Percentiles rank a stretch among this genome's conserved stretches.
Evolutionary conservation across 2,888 invertebrate genomes (phyloP).

Genomic region (Conistra vaccinii): DNA sequence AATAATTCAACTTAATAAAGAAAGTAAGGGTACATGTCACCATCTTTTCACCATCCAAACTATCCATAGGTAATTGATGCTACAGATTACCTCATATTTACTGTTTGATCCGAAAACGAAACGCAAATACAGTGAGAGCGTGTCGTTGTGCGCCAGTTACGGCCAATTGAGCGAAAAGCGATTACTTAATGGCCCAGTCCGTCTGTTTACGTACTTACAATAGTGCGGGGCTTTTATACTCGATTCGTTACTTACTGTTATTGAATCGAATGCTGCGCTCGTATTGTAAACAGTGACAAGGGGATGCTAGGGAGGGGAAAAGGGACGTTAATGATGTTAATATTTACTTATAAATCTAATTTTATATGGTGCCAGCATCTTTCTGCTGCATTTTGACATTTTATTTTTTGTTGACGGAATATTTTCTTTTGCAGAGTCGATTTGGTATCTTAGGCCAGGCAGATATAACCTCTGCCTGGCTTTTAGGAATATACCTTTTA

Average conservation of each 20-base stretch:
- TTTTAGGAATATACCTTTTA: not conserved
- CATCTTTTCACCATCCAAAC: slow-evolving; percentile 4
- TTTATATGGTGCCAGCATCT: slow-evolving; percentile 4
- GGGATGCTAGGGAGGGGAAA: slow-evolving; percentile 11
- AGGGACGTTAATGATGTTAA: slow-evolving; percentile 17
- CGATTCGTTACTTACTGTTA: slow-evolving; percentile 55
- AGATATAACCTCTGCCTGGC: not conserved
- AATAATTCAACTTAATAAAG: not conserved
- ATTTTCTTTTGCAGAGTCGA: not conserved
- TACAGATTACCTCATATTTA: slow-evolving; percentile 50
- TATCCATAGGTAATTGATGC: slow-evolving; percentile 21
- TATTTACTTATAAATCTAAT: slow-evolving; percentile 10
- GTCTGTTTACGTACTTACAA: slow-evolving; percentile 52
- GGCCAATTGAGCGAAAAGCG: slow-evolving; percentile 61
- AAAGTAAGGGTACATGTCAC: not conserved
- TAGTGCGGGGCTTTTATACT: slow-evolving; percentile 42
- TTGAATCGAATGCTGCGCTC: slow-evolving; percentile 42
- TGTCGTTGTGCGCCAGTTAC: slow-evolving; percentile 61
- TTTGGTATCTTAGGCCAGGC: not conserved
- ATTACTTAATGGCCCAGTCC: slow-evolving; percentile 60
- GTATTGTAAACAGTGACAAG: slow-evolving; percentile 35
- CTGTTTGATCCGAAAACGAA: slow-evolving; percentile 51
- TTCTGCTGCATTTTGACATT: not conserved
- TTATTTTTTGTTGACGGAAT: not conserved
- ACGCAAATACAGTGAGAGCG: slow-evolving; percentile 61